Evolutionary conservation across 2,113 vertebrate species (phyloP).

Genomic region (Hemiprocne comata): DNA sequence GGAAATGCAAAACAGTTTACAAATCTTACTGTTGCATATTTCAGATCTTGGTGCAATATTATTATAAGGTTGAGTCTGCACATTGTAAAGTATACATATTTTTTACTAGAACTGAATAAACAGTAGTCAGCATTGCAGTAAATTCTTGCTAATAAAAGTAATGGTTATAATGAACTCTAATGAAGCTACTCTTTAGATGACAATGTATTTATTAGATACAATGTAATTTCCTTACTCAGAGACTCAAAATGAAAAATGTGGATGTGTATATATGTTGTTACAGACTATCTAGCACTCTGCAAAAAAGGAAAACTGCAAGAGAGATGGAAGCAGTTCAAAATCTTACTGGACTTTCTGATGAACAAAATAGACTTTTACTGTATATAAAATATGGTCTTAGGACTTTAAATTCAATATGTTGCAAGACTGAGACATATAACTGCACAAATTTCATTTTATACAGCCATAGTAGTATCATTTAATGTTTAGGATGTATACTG

Average conservation of each 20-base stretch:
- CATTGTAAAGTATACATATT: background rate
- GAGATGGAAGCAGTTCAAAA: background rate
- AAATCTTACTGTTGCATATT: background rate
- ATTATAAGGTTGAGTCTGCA: background rate
- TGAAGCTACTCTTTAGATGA: slow-evolving; percentile 2
- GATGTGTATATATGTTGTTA: background rate
- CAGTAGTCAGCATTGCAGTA: background rate
- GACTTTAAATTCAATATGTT: slow-evolving; percentile 5
- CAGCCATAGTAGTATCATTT: background rate
- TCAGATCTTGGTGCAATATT: background rate
- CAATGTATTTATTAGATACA: background rate
- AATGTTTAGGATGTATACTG: background rate
- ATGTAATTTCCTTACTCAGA: slow-evolving; percentile 21
- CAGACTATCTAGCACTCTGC: background rate
- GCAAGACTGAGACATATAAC: background rate
- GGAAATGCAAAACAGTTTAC: background rate
- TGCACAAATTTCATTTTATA: background rate
- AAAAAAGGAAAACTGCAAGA: background rate
- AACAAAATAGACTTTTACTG: background rate
- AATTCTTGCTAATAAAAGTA: slow-evolving; percentile 16
- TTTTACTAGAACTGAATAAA: slow-evolving; percentile 19
- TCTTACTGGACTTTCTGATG: background rate
- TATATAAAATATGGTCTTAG: background rate
- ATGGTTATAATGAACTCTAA: background rate
- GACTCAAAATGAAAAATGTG: background rate